These are phyloP conservation scores for Onychomys arenicola DNA, from an alignment of 2,797 vertebrate species.

Conservation along the genomic window DNA sequence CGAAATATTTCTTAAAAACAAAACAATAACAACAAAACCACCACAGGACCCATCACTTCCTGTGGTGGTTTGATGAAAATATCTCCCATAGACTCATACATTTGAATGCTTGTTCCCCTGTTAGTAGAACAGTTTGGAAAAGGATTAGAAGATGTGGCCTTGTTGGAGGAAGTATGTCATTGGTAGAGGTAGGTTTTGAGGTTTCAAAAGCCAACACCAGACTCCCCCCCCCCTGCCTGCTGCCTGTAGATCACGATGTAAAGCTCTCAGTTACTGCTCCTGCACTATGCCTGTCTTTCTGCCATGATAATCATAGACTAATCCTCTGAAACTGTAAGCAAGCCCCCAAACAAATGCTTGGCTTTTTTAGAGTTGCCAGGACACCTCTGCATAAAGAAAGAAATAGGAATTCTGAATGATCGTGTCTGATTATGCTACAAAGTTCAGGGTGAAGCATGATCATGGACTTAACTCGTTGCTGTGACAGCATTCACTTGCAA, in stretches of 20 bases:
- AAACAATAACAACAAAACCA: neutral
- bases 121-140: neutral
- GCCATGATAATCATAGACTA: neutral
- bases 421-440: constrained; percentile 53
- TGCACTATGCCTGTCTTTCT: neutral
- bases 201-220: neutral
- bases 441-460: constrained; percentile 67
- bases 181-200: neutral
- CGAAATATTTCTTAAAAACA: neutral
- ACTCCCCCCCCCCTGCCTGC: too few relatives aligned
- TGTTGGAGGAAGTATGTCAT: neutral
- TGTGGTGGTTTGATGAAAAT: neutral
- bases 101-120: neutral
- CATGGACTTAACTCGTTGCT: constrained; percentile 55
- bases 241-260: neutral
- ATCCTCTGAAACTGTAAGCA: neutral
- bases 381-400: constrained; percentile 71
- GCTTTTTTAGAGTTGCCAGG: neutral
- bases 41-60: neutral
- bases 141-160: neutral
- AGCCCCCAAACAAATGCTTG: neutral
- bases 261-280: neutral
- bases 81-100: neutral
- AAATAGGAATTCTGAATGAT: constrained; percentile 62
- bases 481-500: constrained; percentile 64